Evolutionary conservation across 1,140 invertebrate species (phyloP).

Genomic region (Bombus difficillimus): DNA sequence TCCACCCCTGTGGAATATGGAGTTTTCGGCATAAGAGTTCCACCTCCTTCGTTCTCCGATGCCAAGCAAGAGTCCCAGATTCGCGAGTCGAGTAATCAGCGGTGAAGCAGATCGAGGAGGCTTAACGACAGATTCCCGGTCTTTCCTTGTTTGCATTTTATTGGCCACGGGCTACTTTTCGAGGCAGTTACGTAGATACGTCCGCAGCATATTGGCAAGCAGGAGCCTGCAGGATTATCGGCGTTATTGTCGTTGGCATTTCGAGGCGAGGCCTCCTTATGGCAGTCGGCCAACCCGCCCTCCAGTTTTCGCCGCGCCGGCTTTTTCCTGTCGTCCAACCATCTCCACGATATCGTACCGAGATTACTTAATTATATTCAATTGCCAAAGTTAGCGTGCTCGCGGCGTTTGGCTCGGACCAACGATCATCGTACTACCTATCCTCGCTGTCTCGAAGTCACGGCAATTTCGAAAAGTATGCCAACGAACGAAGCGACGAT

Average conservation of each 20-base stretch:
- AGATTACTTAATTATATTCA: constrained; percentile 81
- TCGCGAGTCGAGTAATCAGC: constrained; percentile 22
- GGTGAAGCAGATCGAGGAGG: constrained; percentile 54
- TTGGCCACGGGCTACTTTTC: constrained; percentile 76
- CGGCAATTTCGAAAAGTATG: constrained; percentile 52
- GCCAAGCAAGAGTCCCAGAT: constrained; percentile 49
- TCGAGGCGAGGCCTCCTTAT: constrained; percentile 76
- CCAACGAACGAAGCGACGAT: constrained; percentile 18
- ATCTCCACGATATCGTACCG: constrained; percentile 56
- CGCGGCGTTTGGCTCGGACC: constrained; percentile 31
- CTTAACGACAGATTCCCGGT: constrained; percentile 65
- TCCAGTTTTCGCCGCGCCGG: constrained; percentile 61
- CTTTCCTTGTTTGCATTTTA: constrained; percentile 72
- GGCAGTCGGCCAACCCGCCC: constrained; percentile 75
- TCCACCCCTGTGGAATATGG: background rate
- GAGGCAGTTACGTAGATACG: constrained; percentile 78
- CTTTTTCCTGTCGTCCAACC: constrained; percentile 47
- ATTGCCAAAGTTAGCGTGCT: constrained; percentile 77
- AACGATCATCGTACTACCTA: background rate
- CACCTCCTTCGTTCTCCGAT: constrained; percentile 22
- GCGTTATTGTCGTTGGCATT: constrained; percentile 75
- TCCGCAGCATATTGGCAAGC: constrained; percentile 79
- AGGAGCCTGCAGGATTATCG: constrained; percentile 73
- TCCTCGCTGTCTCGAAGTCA: constrained; percentile 7
- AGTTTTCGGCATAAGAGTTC: constrained; percentile 8